Conservation (phyloP, 2,888 invertebrate genomes). For the Girardia tigrina region DNA sequence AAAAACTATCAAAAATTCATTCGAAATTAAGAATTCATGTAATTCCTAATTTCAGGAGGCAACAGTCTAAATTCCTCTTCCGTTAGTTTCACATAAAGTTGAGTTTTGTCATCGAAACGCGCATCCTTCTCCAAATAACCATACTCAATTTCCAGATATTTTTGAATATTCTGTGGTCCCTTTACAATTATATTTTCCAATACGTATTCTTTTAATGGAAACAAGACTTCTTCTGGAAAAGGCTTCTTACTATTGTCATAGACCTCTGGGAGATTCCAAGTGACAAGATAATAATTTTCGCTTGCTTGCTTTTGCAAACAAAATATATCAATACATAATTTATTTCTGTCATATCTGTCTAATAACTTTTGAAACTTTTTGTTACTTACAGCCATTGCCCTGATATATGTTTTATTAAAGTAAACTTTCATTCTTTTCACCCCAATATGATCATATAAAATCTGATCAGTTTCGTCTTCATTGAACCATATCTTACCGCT, state of each 20-base stretch:
- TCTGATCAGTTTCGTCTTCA: not conserved
- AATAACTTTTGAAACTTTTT: not conserved
- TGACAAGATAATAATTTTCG: not conserved
- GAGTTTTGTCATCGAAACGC: not conserved
- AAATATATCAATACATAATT: constrained; percentile 20
- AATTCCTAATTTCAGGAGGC: not conserved
- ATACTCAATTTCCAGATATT: constrained; percentile 26
- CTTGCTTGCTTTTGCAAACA: not conserved
- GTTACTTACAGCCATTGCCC: not conserved
- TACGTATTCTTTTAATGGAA: not conserved
- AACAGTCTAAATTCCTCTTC: not conserved
- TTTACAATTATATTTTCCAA: not conserved
- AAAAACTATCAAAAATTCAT: too few species aligned
- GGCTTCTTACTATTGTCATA: not conserved
- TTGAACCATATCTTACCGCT: constrained; percentile 23
- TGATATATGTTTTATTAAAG: not conserved
- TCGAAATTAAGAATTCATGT: not conserved
- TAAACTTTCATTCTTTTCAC: constrained; percentile 21
- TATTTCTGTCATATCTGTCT: not conserved
- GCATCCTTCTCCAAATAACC: constrained; percentile 28
- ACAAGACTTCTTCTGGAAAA: constrained; percentile 1
- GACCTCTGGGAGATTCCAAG: not conserved
- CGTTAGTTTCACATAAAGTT: constrained; percentile 24
- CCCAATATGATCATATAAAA: not conserved
- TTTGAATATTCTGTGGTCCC: not conserved